Evolutionary conservation across 2,113 vertebrate species (phyloP), one percentile per base, ranked within the genome.

Genomic region (Ctenodactylus gundi): DNA sequence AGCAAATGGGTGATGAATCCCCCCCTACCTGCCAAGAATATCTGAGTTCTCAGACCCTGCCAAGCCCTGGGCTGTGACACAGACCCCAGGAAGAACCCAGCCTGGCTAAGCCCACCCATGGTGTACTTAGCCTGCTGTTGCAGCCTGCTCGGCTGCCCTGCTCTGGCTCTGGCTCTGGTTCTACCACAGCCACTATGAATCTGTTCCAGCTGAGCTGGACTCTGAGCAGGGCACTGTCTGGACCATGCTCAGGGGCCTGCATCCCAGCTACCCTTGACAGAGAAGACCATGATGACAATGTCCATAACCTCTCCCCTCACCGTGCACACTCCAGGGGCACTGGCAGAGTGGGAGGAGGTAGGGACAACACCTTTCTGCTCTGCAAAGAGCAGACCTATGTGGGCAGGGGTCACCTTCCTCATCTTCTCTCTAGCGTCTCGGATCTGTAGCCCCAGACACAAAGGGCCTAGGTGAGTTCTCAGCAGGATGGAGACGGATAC

Each of bases 71-170:
- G 31, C 67, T 57, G 8, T 23, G 21, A 17, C 20, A 84, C 27
- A 62, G 64, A 25, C 12, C 17, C 49, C 0, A 17, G 27, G 17
- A 3, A 4, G 29, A 36, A 46, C 8, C 15, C 64, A 27, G 31
- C 58, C 60, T 53, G 7, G 41, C 67, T 15, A 3, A 2, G 6
- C 10, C 41, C 4, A 41, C 20, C 31, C 4, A 0, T 2, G 9
- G 44, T 27, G 25, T 6, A 9, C 65, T 73, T 17, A 6, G 12
- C n/a, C 36, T 13, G 1, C 64, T 23, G 1, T 1, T 9, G 17
- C 29, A 85, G 68, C 9, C 44, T 5, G 4, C 11, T 13, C 8
- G 13, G 46, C n/a, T 15, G 17, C 25, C 57, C 58, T 18, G 11
- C 15, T 5, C 88, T 2, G 6, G 14, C 55, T 77, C 31, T 73